Evolutionary conservation across 2,113 vertebrate species (phyloP).

Genomic region (Rousettus leschenaultii): DNA sequence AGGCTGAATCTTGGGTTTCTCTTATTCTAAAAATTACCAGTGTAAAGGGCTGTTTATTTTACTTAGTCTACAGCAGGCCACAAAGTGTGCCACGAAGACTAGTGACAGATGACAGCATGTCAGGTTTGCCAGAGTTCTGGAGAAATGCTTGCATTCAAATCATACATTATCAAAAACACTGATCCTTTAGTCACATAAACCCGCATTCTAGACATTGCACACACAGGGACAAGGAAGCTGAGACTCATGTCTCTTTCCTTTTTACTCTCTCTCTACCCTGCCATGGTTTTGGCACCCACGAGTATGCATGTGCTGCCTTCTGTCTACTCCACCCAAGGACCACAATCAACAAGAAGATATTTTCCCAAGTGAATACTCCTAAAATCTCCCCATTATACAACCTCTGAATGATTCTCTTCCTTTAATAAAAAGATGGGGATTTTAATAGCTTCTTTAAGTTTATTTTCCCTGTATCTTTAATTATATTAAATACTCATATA

Average conservation of each 20-base stretch:
- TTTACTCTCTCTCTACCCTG: not conserved
- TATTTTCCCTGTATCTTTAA: conserved; percentile 81
- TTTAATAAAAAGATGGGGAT: conserved; percentile 58
- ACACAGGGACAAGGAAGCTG: rapidly evolving
- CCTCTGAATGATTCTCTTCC: conserved; percentile 57
- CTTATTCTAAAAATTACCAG: not conserved
- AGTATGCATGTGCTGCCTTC: not conserved
- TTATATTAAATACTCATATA: conserved; percentile 85
- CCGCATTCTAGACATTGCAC: not conserved
- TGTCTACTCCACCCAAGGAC: not conserved
- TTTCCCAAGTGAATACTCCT: not conserved
- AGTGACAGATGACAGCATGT: too few species aligned
- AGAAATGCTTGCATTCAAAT: not conserved
- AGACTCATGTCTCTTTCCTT: not conserved
- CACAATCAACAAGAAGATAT: not conserved
- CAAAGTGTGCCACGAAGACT: not conserved
- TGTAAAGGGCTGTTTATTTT: not conserved
- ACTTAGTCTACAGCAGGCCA: not conserved
- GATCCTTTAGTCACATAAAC: not conserved
- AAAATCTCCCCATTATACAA: not conserved
- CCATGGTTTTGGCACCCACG: not conserved
- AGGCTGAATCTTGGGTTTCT: not conserved
- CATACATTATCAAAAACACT: not conserved
- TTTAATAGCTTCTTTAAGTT: conserved; percentile 77
- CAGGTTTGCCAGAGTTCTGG: not conserved